Percentiles rank a stretch among this genome's conserved stretches.
phyloP scores from a whole-genome alignment of 37 sponge, comb jelly and placozoan genomes.

The Haliclona indistincta region DNA sequence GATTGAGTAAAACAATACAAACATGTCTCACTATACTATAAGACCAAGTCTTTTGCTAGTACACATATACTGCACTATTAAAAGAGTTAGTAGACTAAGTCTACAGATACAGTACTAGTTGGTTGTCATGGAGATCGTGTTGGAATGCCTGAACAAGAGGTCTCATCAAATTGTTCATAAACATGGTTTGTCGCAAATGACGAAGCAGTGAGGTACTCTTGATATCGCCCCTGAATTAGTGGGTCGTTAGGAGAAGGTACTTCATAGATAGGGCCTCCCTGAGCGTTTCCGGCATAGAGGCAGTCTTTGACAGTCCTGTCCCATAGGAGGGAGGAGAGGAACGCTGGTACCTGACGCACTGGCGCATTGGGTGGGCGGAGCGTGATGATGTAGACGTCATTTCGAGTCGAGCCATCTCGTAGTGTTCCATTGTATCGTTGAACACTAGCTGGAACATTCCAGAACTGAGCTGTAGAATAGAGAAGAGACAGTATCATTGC shows the following conservation, averaged over 20 bases:
- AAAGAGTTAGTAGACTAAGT: too few species aligned
- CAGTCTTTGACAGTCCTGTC: slow-evolving; percentile 23
- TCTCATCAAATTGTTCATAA: slow-evolving; percentile 7
- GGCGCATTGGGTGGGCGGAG: neutral
- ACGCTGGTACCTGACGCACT: neutral
- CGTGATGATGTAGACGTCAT: neutral
- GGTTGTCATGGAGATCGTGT: too few species aligned
- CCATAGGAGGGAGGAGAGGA: slow-evolving; percentile 20
- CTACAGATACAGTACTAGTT: too few species aligned
- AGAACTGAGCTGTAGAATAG: slow-evolving; percentile 21
- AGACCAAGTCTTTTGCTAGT: too few species aligned
- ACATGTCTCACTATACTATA: too few species aligned
- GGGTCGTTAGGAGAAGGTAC: slow-evolving; percentile 28
- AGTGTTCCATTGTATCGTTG: slow-evolving; percentile 5
- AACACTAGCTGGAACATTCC: slow-evolving; percentile 7
- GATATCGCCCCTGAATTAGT: slow-evolving; percentile 56
- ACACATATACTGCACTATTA: too few species aligned
- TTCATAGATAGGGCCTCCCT: slow-evolving; percentile 53
- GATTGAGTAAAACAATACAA: too few species aligned
- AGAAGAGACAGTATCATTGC: neutral
- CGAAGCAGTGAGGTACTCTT: slow-evolving; percentile 41
- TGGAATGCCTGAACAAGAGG: too few species aligned
- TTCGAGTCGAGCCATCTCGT: neutral
- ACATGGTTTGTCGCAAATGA: slow-evolving; percentile 24
- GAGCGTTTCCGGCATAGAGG: slow-evolving; percentile 52